Evolutionary conservation across 30 jellyfish, hydroid and myxozoan species (phyloP), one percentile per base, ranked within the genome.

Genomic region (Hydra vulgaris): DNA sequence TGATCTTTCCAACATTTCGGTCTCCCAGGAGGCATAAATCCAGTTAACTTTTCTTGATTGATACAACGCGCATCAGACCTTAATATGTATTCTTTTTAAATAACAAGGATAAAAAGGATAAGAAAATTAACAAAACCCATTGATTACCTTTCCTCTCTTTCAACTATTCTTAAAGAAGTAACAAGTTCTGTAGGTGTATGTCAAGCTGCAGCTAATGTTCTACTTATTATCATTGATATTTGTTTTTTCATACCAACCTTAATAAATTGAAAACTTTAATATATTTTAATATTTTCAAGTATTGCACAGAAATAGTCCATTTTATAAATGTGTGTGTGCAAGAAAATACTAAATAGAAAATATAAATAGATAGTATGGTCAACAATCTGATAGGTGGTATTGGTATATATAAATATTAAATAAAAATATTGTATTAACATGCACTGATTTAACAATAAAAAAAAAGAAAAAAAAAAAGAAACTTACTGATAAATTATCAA

Each of bases 171-270:
- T 40, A 92, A 67, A 7, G 96, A 86, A 0, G 95, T 83, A 1
- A 92, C 98, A 52, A 92, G 88, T 71, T 87, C 95, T 0, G 95
- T 74, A 66, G 98, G 98, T 23, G 87, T 81, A 84, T 90, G 82
- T 54, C 92, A 77, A 69, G 97, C 97, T 0, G 94, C 94, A 79
- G 91, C 79, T 69, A 90, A 70, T 21, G 95, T 82, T 54, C 88
- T 89, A 19, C 87, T 18, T 25, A 90, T 78, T 71, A 90, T 93
- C 16, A 89, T 86, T 93, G 87, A 82, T 5, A 90, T 52, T 76
- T 90, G 97, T 74, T 90, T 90, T 21, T 79, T 89, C 17, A 90
- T 40, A 18, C 74, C 80, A 74, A 85, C 88, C 95, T 89, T 77
- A 4, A n/a, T n/a, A n/a, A n/a, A n/a, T n/a, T n/a, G n/a, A n/a